A percentile compares a stretch with the other conserved stretches of the same genome.
Evolutionary conservation across 1,140 invertebrate species (phyloP).

Genomic region (Tribolium madens): DNA sequence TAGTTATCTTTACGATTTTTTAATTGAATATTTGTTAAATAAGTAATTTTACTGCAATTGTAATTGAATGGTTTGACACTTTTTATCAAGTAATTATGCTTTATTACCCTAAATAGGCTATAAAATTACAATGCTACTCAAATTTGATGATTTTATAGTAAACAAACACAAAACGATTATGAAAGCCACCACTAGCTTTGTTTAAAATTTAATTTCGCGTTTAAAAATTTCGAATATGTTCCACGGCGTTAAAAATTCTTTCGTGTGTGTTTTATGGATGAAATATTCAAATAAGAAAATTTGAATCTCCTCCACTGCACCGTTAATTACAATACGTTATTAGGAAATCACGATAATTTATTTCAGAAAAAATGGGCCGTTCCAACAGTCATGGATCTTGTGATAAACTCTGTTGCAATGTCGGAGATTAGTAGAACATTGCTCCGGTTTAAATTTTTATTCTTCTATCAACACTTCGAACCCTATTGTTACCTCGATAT

Average conservation of each 20-base stretch:
- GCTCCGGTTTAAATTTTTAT: conserved; percentile 11
- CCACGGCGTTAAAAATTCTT: too few relatives aligned
- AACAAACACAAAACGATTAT: too few relatives aligned
- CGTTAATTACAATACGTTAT: background rate
- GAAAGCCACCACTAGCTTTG: too few relatives aligned
- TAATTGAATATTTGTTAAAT: background rate
- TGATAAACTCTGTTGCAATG: conserved; percentile 29
- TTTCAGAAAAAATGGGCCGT: background rate
- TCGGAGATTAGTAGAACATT: conserved; percentile 21
- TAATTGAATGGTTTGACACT: too few relatives aligned
- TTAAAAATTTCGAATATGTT: too few relatives aligned
- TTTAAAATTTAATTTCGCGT: too few relatives aligned
- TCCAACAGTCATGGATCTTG: conserved; percentile 15
- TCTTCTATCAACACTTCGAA: background rate
- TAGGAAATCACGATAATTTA: background rate
- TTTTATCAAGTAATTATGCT: too few relatives aligned
- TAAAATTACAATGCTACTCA: too few relatives aligned
- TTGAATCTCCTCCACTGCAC: background rate
- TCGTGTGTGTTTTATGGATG: background rate
- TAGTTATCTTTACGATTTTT: background rate
- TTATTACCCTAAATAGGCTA: too few relatives aligned
- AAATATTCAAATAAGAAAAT: background rate
- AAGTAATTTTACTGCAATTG: background rate
- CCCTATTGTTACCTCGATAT: conserved; percentile 1
- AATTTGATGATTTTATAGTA: too few relatives aligned